phyloP scores from a whole-genome alignment of 2,113 vertebrate genomes.

The Nyctibius bracteatus region DNA sequence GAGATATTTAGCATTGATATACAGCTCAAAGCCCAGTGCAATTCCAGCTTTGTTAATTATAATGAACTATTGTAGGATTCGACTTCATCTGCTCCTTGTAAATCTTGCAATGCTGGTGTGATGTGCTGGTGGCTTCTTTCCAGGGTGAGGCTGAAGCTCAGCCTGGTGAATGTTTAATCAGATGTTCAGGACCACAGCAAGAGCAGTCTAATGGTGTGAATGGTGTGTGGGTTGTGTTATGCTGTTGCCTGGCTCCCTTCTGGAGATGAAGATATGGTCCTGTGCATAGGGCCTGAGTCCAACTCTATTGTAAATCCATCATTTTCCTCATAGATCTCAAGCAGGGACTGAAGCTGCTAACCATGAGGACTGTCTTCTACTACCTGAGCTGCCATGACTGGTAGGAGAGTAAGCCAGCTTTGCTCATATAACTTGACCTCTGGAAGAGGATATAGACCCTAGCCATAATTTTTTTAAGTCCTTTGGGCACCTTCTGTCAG shows the following conservation, averaged over 20 bases:
- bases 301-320: background rate
- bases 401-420: background rate
- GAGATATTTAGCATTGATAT: conserved; percentile 67
- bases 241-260: background rate
- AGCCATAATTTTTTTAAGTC: background rate
- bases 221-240: background rate
- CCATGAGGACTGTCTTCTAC: background rate
- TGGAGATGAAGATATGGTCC: background rate
- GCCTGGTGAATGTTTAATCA: background rate
- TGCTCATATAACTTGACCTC: background rate
- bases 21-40: conserved; percentile 49
- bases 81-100: conserved; percentile 53
- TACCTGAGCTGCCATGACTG: background rate
- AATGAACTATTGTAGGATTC: conserved; percentile 42
- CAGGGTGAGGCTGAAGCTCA: conserved; percentile 26
- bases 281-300: background rate
- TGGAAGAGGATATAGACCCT: background rate
- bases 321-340: background rate
- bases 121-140: conserved; percentile 16
- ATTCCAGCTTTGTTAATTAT: conserved; percentile 62
- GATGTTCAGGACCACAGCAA: background rate
- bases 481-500: background rate
- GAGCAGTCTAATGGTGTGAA: background rate
- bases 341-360: background rate
- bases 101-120: background rate